Conservation (phyloP, 2,888 invertebrate genomes). For the Zhuqinia jingwanae region DNA sequence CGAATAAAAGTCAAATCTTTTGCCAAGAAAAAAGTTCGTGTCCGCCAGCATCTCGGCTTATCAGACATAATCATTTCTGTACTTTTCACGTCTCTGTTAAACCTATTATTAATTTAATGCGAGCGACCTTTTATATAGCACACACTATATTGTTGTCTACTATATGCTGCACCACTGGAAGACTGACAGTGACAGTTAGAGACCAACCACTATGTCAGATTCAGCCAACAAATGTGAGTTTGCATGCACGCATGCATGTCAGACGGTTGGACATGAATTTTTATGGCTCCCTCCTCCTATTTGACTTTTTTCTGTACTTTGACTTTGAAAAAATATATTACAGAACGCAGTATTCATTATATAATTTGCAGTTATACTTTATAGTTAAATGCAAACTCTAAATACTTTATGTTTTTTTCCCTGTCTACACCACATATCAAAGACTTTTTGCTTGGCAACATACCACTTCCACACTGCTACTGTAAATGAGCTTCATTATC, state of each 20-base stretch:
- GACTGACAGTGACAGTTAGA: conserved; percentile 54
- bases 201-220: conserved; percentile 49
- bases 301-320: neutral
- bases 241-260: conserved; percentile 57
- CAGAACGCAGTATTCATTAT: neutral
- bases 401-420: neutral
- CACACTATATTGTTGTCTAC: neutral
- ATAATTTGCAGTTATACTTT: conserved; percentile 13
- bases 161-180: too few species aligned
- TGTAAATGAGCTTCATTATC: conserved; percentile 70
- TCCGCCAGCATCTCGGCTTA: neutral
- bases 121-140: too few species aligned
- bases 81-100: conserved; percentile 29
- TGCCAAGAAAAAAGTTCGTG: conserved; percentile 39
- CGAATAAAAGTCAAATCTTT: conserved; percentile 13
- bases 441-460: conserved; percentile 6
- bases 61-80: conserved; percentile 33
- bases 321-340: neutral
- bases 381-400: neutral
- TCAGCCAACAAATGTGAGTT: conserved; percentile 28
- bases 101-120: conserved; percentile 20
- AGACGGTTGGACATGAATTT: conserved; percentile 48
- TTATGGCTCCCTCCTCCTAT: conserved; percentile 33
- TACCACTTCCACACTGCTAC: conserved; percentile 11
- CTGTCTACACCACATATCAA: neutral